Base-by-base conservation (phyloP, 2,888 invertebrate species). In the Aquatica leii region DNA sequence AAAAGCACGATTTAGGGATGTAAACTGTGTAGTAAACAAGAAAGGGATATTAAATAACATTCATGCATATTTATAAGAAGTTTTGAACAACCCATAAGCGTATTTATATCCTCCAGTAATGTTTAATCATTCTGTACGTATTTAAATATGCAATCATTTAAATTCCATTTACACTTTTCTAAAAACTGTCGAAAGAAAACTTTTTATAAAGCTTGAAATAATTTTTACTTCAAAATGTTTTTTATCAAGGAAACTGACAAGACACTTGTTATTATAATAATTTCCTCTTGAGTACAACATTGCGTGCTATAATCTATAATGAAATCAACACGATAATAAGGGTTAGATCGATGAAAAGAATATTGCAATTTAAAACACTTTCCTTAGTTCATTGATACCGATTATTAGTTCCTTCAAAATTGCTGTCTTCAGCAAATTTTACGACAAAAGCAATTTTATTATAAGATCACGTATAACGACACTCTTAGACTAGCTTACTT, bases 271-370 rank as follows among this genome's bases (percentile, higher is more conserved):
- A 53, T 60, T 56, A 59, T 65, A 35, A 56, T 65, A 65, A 65
- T 65, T 65, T 57, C 59, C 57, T 65, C 20, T 49, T 41, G 58
- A 61, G 61, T 58, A 61, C 65, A 65, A 57, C 61, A 59, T 63
- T 59, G 62, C 66, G 66, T 66, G 66, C 56, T 66, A 55, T 63
- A 66, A 63, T 66, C 62, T 66, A 52, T 59, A 66, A 66, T 63
- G 60, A 63, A 66, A 66, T 66, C 66, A 66, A 62, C 66, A 59
- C 62, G 59, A 66, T 59, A 63, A 59, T 53, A 56, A 48, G 65
- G 58, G 60, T 41, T 53, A 53, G 57, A 58, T 65, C 61, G 61
- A 65, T 65, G 57, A 61, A 41, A 50, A 65, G 65, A 65, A 60
- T 53, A 57, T 49, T 55, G 58, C 61, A 65, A 65, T 65, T 65